These are phyloP conservation scores for Apoda limacodes DNA, from an alignment of 2,888 invertebrate genomes.

Conservation along the genomic window DNA sequence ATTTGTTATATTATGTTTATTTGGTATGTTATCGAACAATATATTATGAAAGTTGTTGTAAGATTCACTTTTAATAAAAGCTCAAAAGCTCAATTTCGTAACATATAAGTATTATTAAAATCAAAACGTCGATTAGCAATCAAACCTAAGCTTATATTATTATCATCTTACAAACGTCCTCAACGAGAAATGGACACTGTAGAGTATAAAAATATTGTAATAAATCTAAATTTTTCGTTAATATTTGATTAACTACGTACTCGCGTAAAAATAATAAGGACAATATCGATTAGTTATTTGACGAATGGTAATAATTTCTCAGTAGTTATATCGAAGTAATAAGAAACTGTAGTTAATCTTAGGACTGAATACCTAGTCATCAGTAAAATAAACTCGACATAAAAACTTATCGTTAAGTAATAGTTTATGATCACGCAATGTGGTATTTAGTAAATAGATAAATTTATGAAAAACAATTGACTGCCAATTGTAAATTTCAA, in stretches of 20 bases:
- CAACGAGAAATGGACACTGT: conserved; percentile 54
- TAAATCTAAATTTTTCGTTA: conserved; percentile 55
- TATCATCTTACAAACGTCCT: conserved; percentile 58
- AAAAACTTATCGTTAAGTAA: conserved; percentile 44
- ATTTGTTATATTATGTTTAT: conserved; percentile 24
- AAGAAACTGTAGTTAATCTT: conserved; percentile 57
- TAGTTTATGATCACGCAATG: conserved; percentile 39
- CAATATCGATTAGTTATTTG: conserved; percentile 63
- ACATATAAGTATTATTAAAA: conserved; percentile 52
- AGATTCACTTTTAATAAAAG: conserved; percentile 60
- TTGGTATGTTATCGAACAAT: conserved; percentile 28
- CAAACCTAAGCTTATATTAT: conserved; percentile 37
- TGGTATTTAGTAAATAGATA: conserved; percentile 59
- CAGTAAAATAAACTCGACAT: conserved; percentile 30
- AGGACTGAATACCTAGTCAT: conserved; percentile 40
- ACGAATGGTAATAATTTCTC: conserved; percentile 45
- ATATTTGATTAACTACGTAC: conserved; percentile 64
- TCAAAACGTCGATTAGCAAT: conserved; percentile 45
- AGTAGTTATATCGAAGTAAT: conserved; percentile 30
- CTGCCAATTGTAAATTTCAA: conserved; percentile 63
- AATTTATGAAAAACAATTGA: conserved; percentile 59
- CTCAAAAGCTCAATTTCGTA: conserved; percentile 67
- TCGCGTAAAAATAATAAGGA: conserved; percentile 67
- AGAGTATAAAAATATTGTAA: conserved; percentile 37
- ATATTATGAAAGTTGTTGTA: conserved; percentile 31